Evolutionary conservation across 1,140 invertebrate genomes (phyloP), one percentile per base, ranked within the genome.

Genomic region (Vanessa tameamea): DNA sequence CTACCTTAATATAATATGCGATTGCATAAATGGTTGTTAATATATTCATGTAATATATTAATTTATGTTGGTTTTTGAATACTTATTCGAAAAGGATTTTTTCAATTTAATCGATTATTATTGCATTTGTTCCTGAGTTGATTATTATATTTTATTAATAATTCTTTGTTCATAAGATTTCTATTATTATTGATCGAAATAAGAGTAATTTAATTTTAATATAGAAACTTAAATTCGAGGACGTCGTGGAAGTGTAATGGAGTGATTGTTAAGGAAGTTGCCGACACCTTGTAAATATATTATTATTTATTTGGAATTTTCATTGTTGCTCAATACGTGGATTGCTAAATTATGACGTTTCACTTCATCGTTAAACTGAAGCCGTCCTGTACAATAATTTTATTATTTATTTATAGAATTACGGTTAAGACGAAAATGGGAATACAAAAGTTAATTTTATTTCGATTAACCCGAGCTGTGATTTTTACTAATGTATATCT

Each of bases 61-160:
- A 83, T 80, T 83, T 86, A 84, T 85, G 87, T 90, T 89, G 80
- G 82, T 84, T 85, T 85, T 86, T 89, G 78, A 82, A 80, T 84
- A 89, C 83, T 83, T 88, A 86, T 89, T 87, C 75, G 76, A 83
- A 86, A 83, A 78, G 69, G 72, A 74, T 84, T 79, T 78, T 82
- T 81, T 82, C 82, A 87, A 87, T 89, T 85, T 82, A 83, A 90
- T 87, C 80, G 85, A 92, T 89, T 90, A 86, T 89, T 91, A 91
- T 90, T 92, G 90, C 90, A 92, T 92, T 92, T 92, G 91, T 92
- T 92, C 91, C 91, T 92, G 91, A 91, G 86, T 90, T 91, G 87
- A 90, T 87, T 89, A 84, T 87, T 92, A 91, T 85, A 91, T 91
- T 92, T 91, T 92, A 91, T 90, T 86, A 74, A 85, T 89, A 90